Evolutionary conservation across 1,140 invertebrate species (phyloP).

Genomic region (Trichoplusia ni): DNA sequence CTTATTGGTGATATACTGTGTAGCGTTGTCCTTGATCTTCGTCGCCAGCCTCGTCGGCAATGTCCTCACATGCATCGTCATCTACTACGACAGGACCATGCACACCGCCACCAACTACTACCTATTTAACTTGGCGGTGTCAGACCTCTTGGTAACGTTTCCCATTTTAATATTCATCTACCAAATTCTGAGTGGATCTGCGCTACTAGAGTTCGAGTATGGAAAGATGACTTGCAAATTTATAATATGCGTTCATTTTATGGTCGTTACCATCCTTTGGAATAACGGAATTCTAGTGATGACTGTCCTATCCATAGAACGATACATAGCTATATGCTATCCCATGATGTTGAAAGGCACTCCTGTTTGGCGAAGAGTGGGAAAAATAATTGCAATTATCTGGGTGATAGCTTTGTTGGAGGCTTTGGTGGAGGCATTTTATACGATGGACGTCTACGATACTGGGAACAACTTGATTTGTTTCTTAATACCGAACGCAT

Average conservation of each 20-base stretch:
- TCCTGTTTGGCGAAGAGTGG: conserved; percentile 51
- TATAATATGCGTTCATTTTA: conserved; percentile 39
- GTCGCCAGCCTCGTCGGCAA: conserved; percentile 91
- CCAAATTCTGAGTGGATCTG: not conserved
- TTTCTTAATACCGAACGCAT: conserved; percentile 52
- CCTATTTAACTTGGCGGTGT: conserved; percentile 92
- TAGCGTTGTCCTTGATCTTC: conserved; percentile 83
- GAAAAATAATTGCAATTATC: conserved; percentile 57
- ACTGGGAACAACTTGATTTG: conserved; percentile 48
- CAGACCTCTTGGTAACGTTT: conserved; percentile 84
- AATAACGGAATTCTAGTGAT: conserved; percentile 67
- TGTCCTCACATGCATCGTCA: conserved; percentile 91
- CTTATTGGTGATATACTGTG: conserved; percentile 37
- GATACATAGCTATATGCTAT: conserved; percentile 66
- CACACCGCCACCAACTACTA: conserved; percentile 93
- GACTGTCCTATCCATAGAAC: conserved; percentile 66
- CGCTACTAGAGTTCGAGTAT: conserved; percentile 31
- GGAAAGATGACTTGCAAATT: conserved; percentile 56
- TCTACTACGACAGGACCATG: conserved; percentile 90
- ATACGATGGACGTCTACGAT: conserved; percentile 50
- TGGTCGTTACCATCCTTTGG: conserved; percentile 53
- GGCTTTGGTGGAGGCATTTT: conserved; percentile 57
- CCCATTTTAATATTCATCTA: conserved; percentile 17
- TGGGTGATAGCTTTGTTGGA: conserved; percentile 63
- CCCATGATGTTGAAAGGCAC: conserved; percentile 53